Evolutionary conservation across 1,140 invertebrate species (phyloP), one percentile per base, ranked within the genome.

Genomic region (Drosophila quadrilineata): DNA sequence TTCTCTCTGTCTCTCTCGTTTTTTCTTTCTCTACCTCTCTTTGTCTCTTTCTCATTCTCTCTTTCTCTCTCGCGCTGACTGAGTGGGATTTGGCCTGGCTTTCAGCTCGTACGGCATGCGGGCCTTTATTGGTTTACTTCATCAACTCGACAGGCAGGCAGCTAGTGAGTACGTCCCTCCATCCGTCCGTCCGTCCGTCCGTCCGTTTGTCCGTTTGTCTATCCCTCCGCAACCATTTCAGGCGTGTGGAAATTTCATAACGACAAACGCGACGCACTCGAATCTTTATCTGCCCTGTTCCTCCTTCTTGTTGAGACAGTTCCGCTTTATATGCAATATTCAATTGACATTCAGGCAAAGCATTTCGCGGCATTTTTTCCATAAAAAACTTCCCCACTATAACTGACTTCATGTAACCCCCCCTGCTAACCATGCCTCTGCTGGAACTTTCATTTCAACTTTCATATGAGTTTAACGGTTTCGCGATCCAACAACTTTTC

Each of bases 51-150:
- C 19, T 6, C 14, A 6, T 6, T 9, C 1, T 6, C 9, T 16
- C 8, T 10, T 36, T n/a, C 60, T 12, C 24, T 21, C 17, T n/a
- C 10, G 28, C 6, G 26, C 16, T 14, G 46, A 6, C 48, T 46
- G 49, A 46, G 29, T 17, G 75, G 75, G 67, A 80, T 80, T 80
- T 80, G 57, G 54, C 66, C 52, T 38, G 71, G 71, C 72, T 79
- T 77, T 79, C 64, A 62, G 71, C 46, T 58, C 56, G 73, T 71
- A 46, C 57, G 71, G 71, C 71, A 74, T 74, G 71, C 71, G 52
- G n/a, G 70, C 75, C 71, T 80, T 80, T 80, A 80, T 80, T 80
- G 76, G 75, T 80, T 80, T 80, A 80, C 75, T 80, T 80, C 75
- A 80, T 80, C 75, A 80, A 80, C 71, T 80, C 67, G 75, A 80